phyloP scores from a whole-genome alignment of 2,113 vertebrate species.

The Stegastes partitus region DNA sequence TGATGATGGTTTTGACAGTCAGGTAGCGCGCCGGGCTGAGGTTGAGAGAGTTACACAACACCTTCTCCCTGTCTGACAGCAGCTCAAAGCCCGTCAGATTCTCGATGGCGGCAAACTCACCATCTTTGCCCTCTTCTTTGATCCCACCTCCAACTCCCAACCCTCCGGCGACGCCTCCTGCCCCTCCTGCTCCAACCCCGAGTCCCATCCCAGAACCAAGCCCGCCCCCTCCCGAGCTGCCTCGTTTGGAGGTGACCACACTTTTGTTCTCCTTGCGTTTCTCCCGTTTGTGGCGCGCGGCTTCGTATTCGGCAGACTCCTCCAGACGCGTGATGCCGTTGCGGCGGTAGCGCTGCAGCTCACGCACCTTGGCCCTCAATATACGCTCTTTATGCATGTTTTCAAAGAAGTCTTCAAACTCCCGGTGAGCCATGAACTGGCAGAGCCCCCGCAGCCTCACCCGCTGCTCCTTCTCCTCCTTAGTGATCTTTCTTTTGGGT shows the following conservation, averaged over 20 bases:
- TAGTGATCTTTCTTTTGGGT: conserved; percentile 91
- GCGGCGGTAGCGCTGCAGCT: conserved; percentile 95
- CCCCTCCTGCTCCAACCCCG: conserved; percentile 65
- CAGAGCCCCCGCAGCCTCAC: conserved; percentile 91
- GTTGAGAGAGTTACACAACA: conserved; percentile 94
- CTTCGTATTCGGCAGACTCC: conserved; percentile 95
- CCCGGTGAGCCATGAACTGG: conserved; percentile 96
- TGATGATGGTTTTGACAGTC: conserved; percentile 98
- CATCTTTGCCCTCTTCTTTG: conserved; percentile 92
- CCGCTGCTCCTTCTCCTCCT: conserved; percentile 96
- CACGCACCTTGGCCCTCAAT: conserved; percentile 93
- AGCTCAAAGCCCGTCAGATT: conserved; percentile 94
- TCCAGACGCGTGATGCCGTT: conserved; percentile 96
- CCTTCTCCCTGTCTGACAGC: conserved; percentile 95
- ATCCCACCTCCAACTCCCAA: conserved; percentile 75
- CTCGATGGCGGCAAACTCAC: conserved; percentile 95
- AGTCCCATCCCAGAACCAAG: conserved; percentile 72
- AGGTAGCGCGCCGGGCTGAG: conserved; percentile 94
- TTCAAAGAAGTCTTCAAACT: conserved; percentile 97
- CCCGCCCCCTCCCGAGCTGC: conserved; percentile 69
- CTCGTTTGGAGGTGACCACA: conserved; percentile 86
- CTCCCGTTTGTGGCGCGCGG: conserved; percentile 95
- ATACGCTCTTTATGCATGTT: conserved; percentile 95
- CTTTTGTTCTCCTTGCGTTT: conserved; percentile 95
- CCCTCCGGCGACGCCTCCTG: conserved; percentile 68